A percentile compares a stretch with the other conserved stretches of the same genome.
phyloP scores from a whole-genome alignment of 2,113 vertebrate genomes.

The Malurus cyaneus region DNA sequence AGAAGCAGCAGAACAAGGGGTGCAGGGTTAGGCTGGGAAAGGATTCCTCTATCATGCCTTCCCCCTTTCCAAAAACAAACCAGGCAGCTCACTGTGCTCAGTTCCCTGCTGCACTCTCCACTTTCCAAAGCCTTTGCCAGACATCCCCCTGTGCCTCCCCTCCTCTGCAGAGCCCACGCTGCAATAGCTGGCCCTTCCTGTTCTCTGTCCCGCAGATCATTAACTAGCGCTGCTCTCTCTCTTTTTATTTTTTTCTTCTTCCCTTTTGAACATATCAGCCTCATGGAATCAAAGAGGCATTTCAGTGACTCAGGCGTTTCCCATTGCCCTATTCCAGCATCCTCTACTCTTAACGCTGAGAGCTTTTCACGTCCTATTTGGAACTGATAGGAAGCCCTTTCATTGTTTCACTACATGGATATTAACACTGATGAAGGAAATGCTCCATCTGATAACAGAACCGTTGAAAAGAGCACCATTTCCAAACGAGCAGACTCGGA shows the following conservation, averaged over 20 bases:
- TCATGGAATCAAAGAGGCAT: slow-evolving; percentile 80
- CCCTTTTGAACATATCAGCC: slow-evolving; percentile 64
- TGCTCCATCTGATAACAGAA: slow-evolving; percentile 83
- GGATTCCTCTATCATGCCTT: background rate
- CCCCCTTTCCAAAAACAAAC: background rate
- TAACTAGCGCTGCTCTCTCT: slow-evolving; percentile 36
- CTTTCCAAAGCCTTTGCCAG: slow-evolving; percentile 32
- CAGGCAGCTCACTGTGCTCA: background rate
- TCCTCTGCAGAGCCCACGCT: background rate
- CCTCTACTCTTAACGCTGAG: slow-evolving; percentile 81
- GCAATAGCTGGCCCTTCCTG: slow-evolving; percentile 51
- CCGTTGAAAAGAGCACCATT: slow-evolving; percentile 72
- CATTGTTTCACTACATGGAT: slow-evolving; percentile 83
- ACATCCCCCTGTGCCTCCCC: background rate
- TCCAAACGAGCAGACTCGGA: slow-evolving; percentile 66
- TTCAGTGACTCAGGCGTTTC: slow-evolving; percentile 83
- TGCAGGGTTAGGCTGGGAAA: background rate
- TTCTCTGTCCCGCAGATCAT: slow-evolving; percentile 44
- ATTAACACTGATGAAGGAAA: slow-evolving; percentile 86
- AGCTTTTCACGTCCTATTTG: slow-evolving; percentile 84
- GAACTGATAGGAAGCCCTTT: slow-evolving; percentile 85
- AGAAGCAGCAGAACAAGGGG: background rate
- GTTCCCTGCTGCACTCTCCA: background rate
- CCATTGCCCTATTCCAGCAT: slow-evolving; percentile 85
- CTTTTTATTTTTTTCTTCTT: slow-evolving; percentile 54